Conservation (phyloP, 2,113 vertebrate genomes). For the Zosterops pallidus region DNA sequence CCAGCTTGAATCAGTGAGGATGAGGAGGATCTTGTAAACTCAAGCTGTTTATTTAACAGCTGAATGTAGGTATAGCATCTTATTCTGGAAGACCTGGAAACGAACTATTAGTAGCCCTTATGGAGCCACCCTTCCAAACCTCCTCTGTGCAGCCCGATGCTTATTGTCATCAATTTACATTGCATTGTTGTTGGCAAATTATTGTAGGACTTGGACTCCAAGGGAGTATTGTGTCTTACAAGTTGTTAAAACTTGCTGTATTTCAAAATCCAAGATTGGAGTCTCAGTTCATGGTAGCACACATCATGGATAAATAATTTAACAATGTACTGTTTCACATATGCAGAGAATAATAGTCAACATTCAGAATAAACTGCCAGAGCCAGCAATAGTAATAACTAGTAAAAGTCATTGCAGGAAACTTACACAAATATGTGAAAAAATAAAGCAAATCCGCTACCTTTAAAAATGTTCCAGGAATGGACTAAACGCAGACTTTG, state of each 20-base stretch:
- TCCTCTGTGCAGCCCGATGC: background rate
- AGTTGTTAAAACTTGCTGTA: background rate
- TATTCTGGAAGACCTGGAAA: background rate
- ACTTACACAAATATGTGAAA: background rate
- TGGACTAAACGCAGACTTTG: constrained; percentile 1
- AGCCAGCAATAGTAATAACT: background rate
- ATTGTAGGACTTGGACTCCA: background rate
- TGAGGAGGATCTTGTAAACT: background rate
- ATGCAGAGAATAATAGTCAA: background rate
- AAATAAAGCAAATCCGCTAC: background rate
- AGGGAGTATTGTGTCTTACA: background rate
- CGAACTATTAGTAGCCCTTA: background rate
- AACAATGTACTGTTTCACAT: background rate
- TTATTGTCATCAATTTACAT: background rate
- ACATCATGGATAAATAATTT: background rate
- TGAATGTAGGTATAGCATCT: background rate
- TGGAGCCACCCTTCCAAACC: background rate
- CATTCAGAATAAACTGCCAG: background rate
- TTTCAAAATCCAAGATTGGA: background rate
- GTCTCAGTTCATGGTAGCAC: background rate
- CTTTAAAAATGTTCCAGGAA: background rate
- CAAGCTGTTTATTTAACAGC: background rate
- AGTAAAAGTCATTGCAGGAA: background rate
- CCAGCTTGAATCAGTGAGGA: background rate
- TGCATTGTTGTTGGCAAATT: background rate